Evolutionary conservation across 1,140 invertebrate genomes (phyloP), one percentile per base, ranked within the genome.

Genomic region (Euura lappo): DNA sequence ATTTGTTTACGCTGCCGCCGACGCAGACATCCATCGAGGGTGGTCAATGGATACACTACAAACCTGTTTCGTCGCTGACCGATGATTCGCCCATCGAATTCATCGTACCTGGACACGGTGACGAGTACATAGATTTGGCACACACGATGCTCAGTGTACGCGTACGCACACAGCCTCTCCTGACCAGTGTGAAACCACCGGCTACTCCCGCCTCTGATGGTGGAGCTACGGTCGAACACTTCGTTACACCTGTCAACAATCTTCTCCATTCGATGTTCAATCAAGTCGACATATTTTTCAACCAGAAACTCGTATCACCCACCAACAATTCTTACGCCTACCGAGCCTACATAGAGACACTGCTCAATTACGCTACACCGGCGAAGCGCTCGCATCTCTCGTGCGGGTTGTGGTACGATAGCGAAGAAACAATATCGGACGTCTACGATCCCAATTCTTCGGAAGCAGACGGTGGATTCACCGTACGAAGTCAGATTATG

Each of bases 1-100:
- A 88, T 78, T 75, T 89, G 13, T 89, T 88, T 79, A 72, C 80
- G 46, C 67, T 88, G 45, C 82, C 85, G 44, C 79, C 83, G 3
- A 86, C 84, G 4, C 83, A 89, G 76, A 88, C 85, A 4, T 83
- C 81, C 7, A 83, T 88, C 45, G 81, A 86, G 77, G 71, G 65
- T 47, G 80, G 76, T 5, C 68, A 79, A 60, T 84, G 76, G 78
- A 72, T 85, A 47, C 76, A 51, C 47, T 51, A 51, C 7, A 51
- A 51, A n/a, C 47, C 47, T n/a, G 47, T 51, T 8, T 51, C 47
- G 2, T 51, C 47, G 7, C 47, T 51, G 11, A 51, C 47, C 47
- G 47, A 51, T n/a, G 47, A 51, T 51, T 51, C 47, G 7, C 47
- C 47, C 7, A 51, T 51, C 11, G 47, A 51, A 51, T 51, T 7